Evolutionary conservation across 2,797 vertebrate species (phyloP).

Genomic region (Phylloscopus collybita): DNA sequence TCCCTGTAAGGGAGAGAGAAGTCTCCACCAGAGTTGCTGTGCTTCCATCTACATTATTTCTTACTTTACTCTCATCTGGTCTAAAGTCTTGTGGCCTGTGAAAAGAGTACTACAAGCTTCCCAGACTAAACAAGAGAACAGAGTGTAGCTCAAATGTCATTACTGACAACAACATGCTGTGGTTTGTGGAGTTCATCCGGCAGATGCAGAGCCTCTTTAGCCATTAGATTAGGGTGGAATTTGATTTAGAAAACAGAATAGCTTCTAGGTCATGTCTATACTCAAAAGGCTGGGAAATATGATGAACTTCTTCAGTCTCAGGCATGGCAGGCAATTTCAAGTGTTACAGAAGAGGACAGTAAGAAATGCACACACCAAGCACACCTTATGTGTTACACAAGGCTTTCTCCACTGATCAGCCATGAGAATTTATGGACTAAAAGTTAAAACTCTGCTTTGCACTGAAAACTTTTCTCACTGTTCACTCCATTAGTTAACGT

Average conservation of each 20-base stretch:
- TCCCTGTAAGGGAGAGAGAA: not conserved
- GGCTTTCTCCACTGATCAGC: not conserved
- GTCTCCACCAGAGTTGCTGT: not conserved
- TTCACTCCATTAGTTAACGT: not conserved
- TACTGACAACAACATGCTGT: not conserved
- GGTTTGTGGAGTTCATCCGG: not conserved
- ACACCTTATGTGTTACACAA: not conserved
- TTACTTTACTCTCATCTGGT: not conserved
- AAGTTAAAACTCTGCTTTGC: not conserved
- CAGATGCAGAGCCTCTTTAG: not conserved
- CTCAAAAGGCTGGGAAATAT: not conserved
- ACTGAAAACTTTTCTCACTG: not conserved
- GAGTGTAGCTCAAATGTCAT: not conserved
- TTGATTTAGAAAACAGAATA: constrained; percentile 2
- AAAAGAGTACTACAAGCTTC: not conserved
- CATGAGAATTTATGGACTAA: not conserved
- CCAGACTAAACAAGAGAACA: not conserved
- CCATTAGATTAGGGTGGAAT: not conserved
- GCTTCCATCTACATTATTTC: not conserved
- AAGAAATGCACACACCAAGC: not conserved
- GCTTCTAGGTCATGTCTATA: not conserved
- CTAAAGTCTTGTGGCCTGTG: not conserved
- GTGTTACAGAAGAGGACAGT: not conserved
- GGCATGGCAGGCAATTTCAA: not conserved
- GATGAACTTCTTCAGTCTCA: not conserved